Conservation (phyloP, 1,140 invertebrate genomes). For the Gyrodactylus salaris region DNA sequence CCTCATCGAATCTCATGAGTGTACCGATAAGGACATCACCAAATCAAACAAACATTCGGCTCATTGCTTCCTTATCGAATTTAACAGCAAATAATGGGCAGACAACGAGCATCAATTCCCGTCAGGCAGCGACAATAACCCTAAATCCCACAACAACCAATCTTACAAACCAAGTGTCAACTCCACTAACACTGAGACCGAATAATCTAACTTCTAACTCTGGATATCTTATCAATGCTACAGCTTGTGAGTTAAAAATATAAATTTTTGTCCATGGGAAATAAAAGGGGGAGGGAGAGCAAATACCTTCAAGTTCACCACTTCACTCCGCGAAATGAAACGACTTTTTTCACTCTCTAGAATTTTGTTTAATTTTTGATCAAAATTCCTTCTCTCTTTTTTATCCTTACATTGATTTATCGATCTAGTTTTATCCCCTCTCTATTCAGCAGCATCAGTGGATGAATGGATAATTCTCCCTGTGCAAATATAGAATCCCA, state of each 20-base stretch:
- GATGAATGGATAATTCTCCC: too few relatives aligned
- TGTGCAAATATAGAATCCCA: too few relatives aligned
- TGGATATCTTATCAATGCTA: neutral
- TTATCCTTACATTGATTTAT: neutral
- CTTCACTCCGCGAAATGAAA: too few relatives aligned
- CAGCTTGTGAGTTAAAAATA: neutral
- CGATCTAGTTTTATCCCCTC: too few relatives aligned
- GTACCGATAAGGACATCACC: neutral
- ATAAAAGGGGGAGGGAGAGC: too few relatives aligned
- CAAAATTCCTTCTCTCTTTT: neutral
- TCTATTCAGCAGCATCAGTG: too few relatives aligned
- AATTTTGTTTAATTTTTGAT: too few relatives aligned
- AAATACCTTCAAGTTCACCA: too few relatives aligned
- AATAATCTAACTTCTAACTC: neutral
- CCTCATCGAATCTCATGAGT: neutral
- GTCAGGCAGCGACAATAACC: neutral
- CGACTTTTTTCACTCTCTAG: too few relatives aligned
- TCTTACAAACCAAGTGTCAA: neutral
- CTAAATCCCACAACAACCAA: neutral
- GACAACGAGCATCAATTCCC: neutral
- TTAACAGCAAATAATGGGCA: neutral
- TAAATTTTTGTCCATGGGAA: too few relatives aligned
- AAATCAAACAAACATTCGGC: neutral
- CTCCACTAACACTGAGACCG: neutral
- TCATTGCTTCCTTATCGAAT: neutral